Conservation (phyloP, 2,113 vertebrate genomes). For the Cynopterus brachyotis region DNA sequence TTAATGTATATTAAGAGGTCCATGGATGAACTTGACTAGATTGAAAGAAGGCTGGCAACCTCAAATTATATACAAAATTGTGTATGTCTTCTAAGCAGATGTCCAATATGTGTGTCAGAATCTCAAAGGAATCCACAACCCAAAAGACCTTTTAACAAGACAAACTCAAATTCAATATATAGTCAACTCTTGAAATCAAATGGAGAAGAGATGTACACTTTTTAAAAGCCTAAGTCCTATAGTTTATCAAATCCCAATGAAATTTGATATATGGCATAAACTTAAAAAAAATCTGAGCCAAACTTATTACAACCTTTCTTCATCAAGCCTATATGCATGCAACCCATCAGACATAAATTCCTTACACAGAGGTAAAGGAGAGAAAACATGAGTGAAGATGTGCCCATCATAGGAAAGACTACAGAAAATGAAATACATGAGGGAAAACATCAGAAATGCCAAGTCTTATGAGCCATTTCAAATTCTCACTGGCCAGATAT, state of each 20-base stretch:
- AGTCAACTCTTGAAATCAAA: conserved; percentile 36
- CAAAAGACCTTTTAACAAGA: conserved; percentile 26
- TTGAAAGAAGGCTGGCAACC: not conserved
- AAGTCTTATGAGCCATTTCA: not conserved
- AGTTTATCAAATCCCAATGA: conserved; percentile 11
- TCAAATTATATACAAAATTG: conserved; percentile 5
- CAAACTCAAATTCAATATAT: conserved; percentile 9
- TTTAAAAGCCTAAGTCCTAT: not conserved
- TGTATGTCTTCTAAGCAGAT: conserved; percentile 19
- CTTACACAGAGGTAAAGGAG: not conserved
- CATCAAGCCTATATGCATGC: not conserved
- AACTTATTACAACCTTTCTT: not conserved
- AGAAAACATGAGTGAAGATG: not conserved
- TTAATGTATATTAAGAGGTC: not conserved
- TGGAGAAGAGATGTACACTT: not conserved
- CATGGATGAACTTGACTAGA: not conserved
- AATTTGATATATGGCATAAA: not conserved
- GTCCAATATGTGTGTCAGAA: not conserved
- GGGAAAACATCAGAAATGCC: not conserved
- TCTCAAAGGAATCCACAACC: conserved; percentile 38
- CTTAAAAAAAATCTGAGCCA: not conserved
- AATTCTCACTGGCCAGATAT: not conserved
- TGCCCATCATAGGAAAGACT: not conserved
- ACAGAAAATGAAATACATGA: not conserved
- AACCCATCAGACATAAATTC: not conserved